phyloP scores from a whole-genome alignment of 2,888 invertebrate species.

The Athalia cordata region DNA sequence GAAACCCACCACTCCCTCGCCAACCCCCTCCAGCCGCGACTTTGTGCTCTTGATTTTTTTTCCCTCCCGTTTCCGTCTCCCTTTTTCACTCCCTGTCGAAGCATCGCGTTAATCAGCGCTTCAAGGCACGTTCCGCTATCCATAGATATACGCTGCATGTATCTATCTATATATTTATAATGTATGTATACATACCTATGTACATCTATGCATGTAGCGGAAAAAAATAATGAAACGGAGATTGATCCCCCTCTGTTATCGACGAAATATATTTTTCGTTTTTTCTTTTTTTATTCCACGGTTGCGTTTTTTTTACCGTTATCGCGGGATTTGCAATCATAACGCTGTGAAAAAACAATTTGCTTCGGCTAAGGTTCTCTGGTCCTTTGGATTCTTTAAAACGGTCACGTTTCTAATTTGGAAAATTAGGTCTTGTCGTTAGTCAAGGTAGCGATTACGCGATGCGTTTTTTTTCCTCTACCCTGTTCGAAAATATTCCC shows the following conservation, averaged over 20 bases:
- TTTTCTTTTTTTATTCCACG: background rate
- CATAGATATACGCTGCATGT: no score
- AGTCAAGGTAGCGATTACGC: no score
- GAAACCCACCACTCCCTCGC: no score
- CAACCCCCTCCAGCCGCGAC: background rate
- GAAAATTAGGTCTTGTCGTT: no score
- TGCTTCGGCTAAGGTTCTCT: no score
- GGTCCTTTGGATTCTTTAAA: no score
- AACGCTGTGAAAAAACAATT: no score
- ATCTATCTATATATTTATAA: slow-evolving; percentile 1
- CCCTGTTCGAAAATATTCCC: no score
- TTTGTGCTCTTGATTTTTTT: background rate
- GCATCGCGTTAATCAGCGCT: slow-evolving; percentile 23
- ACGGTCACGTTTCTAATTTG: no score
- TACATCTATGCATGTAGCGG: background rate
- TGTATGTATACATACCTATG: background rate
- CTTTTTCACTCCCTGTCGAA: background rate
- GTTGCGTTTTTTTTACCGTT: background rate
- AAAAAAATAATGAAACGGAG: slow-evolving; percentile 32
- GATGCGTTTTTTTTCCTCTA: no score
- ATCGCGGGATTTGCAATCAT: background rate
- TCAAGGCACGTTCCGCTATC: slow-evolving; percentile 8
- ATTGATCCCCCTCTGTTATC: slow-evolving; percentile 16
- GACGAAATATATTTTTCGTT: slow-evolving; percentile 3
- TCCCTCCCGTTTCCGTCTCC: background rate